phyloP scores from a whole-genome alignment of 37 sponge, comb jelly and placozoan species.

The Beroe ovata region DNA sequence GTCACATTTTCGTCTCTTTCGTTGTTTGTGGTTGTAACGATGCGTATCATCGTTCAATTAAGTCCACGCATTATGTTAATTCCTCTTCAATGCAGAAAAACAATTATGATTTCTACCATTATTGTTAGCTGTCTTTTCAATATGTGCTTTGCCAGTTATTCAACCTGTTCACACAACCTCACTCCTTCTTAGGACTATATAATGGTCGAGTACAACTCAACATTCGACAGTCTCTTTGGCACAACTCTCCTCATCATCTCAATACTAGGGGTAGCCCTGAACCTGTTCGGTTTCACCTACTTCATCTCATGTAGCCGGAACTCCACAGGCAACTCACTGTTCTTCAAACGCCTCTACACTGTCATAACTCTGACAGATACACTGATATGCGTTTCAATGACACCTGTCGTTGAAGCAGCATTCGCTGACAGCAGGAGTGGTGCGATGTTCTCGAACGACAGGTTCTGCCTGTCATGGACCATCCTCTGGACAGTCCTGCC shows the following conservation, averaged over 20 bases:
- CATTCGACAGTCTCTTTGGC: neutral
- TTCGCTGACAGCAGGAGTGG: neutral
- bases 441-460: neutral
- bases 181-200: neutral
- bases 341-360: conserved; percentile 35
- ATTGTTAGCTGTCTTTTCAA: too few species aligned
- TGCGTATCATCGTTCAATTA: too few species aligned
- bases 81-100: too few species aligned
- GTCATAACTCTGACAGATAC: conserved; percentile 16
- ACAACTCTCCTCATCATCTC: neutral
- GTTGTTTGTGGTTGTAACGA: too few species aligned
- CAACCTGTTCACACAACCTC: neutral
- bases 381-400: neutral
- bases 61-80: too few species aligned
- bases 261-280: neutral
- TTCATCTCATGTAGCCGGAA: neutral
- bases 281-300: conserved; percentile 10
- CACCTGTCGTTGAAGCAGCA: conserved; percentile 10
- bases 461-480: neutral
- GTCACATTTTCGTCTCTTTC: too few species aligned
- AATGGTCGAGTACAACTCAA: neutral
- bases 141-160: too few species aligned
- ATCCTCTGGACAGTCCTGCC: neutral
- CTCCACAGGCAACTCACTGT: neutral
- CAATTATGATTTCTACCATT: too few species aligned